These are phyloP conservation scores for Tipula lateralis DNA, from an alignment of 2,888 invertebrate species.

Conservation along the genomic window DNA sequence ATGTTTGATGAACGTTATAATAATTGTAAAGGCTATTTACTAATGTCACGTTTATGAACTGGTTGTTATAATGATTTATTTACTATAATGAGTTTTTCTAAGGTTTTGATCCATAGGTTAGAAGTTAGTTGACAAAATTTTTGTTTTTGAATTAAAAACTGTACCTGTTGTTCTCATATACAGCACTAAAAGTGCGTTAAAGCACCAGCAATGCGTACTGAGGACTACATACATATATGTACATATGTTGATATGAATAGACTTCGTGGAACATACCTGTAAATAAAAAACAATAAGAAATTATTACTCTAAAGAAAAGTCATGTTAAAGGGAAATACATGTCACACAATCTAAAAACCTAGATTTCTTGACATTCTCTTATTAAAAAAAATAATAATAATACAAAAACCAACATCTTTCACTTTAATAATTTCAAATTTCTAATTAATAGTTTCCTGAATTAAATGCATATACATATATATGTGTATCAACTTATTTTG, in stretches of 20 bases:
- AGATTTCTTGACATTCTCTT: not conserved
- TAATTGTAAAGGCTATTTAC: no score
- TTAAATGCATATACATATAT: not conserved
- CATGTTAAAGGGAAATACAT: not conserved
- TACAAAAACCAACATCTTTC: not conserved
- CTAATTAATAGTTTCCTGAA: not conserved
- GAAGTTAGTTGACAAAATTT: no score
- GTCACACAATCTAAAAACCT: not conserved
- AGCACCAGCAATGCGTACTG: not conserved
- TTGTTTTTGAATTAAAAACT: no score
- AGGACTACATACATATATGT: not conserved
- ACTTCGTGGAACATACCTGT: not conserved
- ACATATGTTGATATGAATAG: not conserved
- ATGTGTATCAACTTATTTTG: no score
- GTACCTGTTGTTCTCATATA: no score
- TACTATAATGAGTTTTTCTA: no score
- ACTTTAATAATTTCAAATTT: not conserved
- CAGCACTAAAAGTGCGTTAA: not conserved
- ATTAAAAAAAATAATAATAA: not conserved
- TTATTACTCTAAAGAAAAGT: not conserved
- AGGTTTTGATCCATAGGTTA: no score
- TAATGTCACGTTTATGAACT: no score
- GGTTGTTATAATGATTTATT: no score
- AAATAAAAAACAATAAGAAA: not conserved
- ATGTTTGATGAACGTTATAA: no score